Conservation (phyloP, 1,140 invertebrate genomes). For the honey bee (Apis mellifera) region DNA sequence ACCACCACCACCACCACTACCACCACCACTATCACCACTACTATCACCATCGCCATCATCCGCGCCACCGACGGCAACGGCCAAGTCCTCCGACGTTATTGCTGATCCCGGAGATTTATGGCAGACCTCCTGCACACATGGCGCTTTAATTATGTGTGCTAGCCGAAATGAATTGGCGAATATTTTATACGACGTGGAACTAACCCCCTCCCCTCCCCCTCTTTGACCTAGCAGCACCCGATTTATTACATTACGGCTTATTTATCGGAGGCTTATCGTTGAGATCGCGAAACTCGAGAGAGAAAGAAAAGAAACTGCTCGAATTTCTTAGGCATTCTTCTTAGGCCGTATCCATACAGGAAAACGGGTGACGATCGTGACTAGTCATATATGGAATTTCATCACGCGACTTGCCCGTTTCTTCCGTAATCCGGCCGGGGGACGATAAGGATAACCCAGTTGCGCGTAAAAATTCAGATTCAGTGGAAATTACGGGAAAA, state of each 20-base stretch:
- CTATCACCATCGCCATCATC: constrained; percentile 66
- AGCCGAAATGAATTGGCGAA: constrained; percentile 77
- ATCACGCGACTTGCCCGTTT: constrained; percentile 36
- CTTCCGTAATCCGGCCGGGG: constrained; percentile 42
- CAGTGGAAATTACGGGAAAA: constrained; percentile 23
- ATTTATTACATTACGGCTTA: constrained; percentile 59
- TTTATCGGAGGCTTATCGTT: constrained; percentile 54
- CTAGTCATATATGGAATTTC: constrained; percentile 27
- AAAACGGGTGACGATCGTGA: not conserved
- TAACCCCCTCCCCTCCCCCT: constrained; percentile 9
- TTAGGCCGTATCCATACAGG: not conserved
- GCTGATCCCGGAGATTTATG: constrained; percentile 80
- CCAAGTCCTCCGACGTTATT: constrained; percentile 78
- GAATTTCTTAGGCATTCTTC: not conserved
- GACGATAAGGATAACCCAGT: constrained; percentile 47
- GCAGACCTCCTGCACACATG: constrained; percentile 77
- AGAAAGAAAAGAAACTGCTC: not conserved
- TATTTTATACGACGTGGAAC: constrained; percentile 75
- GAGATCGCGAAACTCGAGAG: not conserved
- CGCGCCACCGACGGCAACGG: constrained; percentile 59
- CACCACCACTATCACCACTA: constrained; percentile 55
- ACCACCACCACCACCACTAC: constrained; percentile 35
- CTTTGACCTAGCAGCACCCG: constrained; percentile 18
- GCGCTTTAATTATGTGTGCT: constrained; percentile 80
- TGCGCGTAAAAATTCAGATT: constrained; percentile 45